These are phyloP conservation scores for Macrosiphum euphorbiae DNA, from an alignment of 2,888 invertebrate genomes.

Conservation along the genomic window DNA sequence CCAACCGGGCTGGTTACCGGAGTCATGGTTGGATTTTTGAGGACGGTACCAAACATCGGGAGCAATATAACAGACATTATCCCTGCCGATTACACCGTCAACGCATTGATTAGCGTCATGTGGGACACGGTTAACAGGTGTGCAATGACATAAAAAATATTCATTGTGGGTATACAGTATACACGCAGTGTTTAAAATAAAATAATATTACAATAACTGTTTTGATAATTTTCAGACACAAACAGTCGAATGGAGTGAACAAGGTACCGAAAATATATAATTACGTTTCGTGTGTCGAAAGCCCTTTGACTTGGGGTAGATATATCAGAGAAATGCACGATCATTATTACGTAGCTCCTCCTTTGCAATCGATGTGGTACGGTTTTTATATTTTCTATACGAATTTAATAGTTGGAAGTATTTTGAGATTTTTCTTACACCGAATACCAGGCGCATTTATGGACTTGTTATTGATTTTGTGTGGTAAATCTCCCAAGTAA, in stretches of 20 bases:
- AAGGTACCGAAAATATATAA: not conserved
- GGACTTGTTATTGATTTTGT: not conserved
- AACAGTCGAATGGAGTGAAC: not conserved
- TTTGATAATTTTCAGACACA: not conserved
- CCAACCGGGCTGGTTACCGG: conserved; percentile 93
- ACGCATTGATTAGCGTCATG: conserved; percentile 83
- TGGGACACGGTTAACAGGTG: conserved; percentile 22
- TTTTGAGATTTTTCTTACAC: conserved; percentile 8
- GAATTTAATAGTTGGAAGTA: not conserved
- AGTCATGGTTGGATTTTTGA: conserved; percentile 88
- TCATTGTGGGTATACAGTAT: not conserved
- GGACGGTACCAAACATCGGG: conserved; percentile 84
- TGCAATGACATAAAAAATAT: not conserved
- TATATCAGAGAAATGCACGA: not conserved
- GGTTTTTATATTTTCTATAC: not conserved
- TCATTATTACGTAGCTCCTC: not conserved
- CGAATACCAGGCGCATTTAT: not conserved
- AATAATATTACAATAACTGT: not conserved
- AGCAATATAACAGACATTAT: conserved; percentile 89
- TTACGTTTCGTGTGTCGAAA: not conserved
- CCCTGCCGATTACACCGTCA: conserved; percentile 93
- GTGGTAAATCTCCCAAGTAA: not conserved
- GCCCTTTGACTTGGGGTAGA: not conserved
- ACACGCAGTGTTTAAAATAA: not conserved
- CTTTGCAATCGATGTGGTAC: not conserved